A percentile compares a stretch with the other conserved stretches of the same genome.
Conservation (phyloP, 2,113 vertebrate species). For the Porphyrio hochstetteri region DNA sequence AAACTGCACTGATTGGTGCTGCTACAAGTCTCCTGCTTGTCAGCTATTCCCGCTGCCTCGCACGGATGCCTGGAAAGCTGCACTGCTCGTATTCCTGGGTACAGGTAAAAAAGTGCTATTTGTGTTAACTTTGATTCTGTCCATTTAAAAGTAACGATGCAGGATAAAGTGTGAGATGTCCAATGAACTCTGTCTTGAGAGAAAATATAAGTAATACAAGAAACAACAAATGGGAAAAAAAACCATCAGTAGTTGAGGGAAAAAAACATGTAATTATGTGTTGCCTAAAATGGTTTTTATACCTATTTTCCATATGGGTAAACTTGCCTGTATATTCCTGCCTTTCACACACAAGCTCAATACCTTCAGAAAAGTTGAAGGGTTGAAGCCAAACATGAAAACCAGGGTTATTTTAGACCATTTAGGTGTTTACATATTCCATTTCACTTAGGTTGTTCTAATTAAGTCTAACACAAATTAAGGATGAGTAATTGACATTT, state of each 20-base stretch:
- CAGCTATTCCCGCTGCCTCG: neutral
- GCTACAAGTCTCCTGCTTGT: neutral
- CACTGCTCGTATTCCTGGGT: neutral
- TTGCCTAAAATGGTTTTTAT: neutral
- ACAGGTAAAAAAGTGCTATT: neutral
- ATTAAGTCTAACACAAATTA: neutral
- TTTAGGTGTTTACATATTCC: neutral
- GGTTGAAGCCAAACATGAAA: neutral
- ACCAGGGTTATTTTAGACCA: neutral
- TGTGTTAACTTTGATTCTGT: neutral
- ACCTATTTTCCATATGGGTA: neutral
- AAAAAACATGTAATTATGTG: neutral
- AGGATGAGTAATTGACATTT: neutral
- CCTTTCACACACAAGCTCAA: neutral
- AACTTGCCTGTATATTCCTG: neutral
- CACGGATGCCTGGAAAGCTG: neutral
- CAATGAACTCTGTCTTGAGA: neutral
- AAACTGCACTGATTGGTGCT: rapidly evolving
- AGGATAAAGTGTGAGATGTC: neutral
- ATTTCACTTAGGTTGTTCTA: neutral
- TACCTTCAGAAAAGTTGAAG: neutral
- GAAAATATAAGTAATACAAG: neutral
- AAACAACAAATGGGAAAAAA: neutral
- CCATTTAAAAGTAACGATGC: neutral
- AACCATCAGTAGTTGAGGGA: neutral